Base-by-base conservation (phyloP, 2,888 invertebrate species). In the Labia minor region DNA sequence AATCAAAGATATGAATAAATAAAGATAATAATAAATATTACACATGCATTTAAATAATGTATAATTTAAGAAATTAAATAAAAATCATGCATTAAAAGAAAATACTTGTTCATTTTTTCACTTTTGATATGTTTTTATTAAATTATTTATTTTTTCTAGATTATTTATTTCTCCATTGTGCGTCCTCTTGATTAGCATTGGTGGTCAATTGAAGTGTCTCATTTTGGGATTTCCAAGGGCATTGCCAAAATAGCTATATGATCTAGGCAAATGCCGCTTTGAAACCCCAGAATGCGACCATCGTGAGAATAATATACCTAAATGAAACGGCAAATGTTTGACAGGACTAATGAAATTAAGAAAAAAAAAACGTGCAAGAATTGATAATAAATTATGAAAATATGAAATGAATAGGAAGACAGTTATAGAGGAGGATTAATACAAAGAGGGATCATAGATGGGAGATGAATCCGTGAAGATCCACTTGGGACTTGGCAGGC, bases 141-240 rank as follows among this genome's bases (percentile, higher is more conserved):
- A n/a, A n/a, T n/a, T n/a, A n/a, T n/a, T n/a, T n/a, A n/a, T n/a
- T n/a, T n/a, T n/a, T n/a, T n/a, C n/a, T n/a, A n/a, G n/a, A n/a
- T n/a, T n/a, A n/a, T n/a, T 8, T 26, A 6, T 26, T 26, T 26
- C 14, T 49, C 14, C 16, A 49, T 49, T 49, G 3, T 49, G 49
- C 4, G 4, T 49, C 49, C 49, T 49, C 49, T 49, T 16, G 49
- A 49, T 14, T 14, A 3, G 3, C 49, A 3, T 3, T 14, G 49
- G 49, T 49, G n/a, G 14, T 8, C 2, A n/a, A 49, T 49, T 49
- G 49, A 49, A 49, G 49, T 14, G 16, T 14, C 49, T 49, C 49
- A 49, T 49, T 49, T 49, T 49, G 49, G 49, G 49, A 49, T 49
- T 49, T 49, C 49, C 49, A 49, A 49, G 49, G 49, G 49, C 49